Conservation (phyloP, 2,888 invertebrate species). For the Brachyopa scutellaris region DNA sequence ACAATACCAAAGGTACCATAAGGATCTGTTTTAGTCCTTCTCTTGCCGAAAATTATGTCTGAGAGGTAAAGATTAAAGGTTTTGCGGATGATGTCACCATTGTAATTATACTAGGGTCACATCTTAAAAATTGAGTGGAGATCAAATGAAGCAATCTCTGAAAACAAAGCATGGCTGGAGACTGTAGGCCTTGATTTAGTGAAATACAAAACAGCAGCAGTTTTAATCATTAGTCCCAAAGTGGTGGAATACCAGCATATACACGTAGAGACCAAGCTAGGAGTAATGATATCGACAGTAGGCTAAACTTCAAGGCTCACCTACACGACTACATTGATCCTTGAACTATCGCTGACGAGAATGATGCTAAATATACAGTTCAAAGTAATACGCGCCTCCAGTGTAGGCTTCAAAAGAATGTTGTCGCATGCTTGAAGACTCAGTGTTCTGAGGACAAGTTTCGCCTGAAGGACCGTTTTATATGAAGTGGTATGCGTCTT, state of each 20-base stretch:
- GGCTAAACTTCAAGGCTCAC: background rate
- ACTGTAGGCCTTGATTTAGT: background rate
- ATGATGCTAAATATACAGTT: background rate
- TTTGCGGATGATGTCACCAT: too few species aligned
- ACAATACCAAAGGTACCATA: too few species aligned
- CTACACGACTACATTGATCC: background rate
- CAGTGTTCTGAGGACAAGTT: background rate
- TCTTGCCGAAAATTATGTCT: too few species aligned
- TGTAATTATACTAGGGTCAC: too few species aligned
- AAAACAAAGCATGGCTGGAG: background rate
- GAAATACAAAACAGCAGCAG: background rate
- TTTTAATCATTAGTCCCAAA: background rate
- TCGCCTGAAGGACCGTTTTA: background rate
- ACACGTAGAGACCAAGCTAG: too few species aligned
- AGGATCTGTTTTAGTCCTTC: too few species aligned
- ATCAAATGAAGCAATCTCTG: too few species aligned
- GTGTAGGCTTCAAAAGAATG: background rate
- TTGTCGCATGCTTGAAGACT: background rate
- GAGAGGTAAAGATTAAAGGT: too few species aligned
- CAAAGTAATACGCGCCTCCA: too few species aligned
- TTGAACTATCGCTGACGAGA: too few species aligned
- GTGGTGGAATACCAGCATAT: background rate
- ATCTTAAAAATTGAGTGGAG: too few species aligned
- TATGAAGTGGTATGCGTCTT: too few species aligned
- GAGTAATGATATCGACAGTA: background rate